Percentiles rank a stretch among this genome's conserved stretches.
Evolutionary conservation across 2,888 invertebrate species (phyloP).

Genomic region (Zaprionus lineosus): DNA sequence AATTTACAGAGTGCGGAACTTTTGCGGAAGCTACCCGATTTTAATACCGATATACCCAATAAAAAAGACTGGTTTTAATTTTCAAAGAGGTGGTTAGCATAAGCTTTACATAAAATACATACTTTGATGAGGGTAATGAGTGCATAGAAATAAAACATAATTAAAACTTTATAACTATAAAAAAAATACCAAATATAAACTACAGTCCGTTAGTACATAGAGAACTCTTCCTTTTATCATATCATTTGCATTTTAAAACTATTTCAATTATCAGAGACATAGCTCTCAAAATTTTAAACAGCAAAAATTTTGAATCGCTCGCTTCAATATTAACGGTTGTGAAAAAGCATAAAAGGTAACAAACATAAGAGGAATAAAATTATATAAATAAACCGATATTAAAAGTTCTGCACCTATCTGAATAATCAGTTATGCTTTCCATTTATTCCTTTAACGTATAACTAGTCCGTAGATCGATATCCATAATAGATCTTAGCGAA

Average conservation of each 20-base stretch:
- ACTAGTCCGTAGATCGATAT: constrained; percentile 25
- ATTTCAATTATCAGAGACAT: constrained; percentile 5
- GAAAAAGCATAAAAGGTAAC: constrained; percentile 49
- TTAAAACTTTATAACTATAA: constrained; percentile 1
- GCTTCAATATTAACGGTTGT: constrained; percentile 82
- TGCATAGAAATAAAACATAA: not conserved
- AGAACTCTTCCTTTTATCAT: constrained; percentile 34
- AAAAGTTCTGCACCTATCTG: constrained; percentile 9
- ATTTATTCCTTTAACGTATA: constrained; percentile 10
- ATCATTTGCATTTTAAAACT: constrained; percentile 50
- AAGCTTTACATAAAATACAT: not conserved
- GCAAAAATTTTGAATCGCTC: constrained; percentile 73
- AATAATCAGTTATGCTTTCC: constrained; percentile 24
- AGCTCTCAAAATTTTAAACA: constrained; percentile 8
- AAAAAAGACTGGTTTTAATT: constrained; percentile 26
- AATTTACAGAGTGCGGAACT: constrained; percentile 19
- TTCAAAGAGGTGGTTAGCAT: not conserved
- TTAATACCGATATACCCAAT: too few relatives aligned
- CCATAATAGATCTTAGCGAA: not conserved
- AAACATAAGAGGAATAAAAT: not conserved
- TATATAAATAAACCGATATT: not conserved
- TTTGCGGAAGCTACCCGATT: too few relatives aligned
- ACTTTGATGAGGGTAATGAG: not conserved
- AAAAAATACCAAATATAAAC: not conserved
- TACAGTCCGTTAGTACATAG: constrained; percentile 13